Conservation (phyloP, 2,888 invertebrate genomes). For the Philhelius pedissequus region DNA sequence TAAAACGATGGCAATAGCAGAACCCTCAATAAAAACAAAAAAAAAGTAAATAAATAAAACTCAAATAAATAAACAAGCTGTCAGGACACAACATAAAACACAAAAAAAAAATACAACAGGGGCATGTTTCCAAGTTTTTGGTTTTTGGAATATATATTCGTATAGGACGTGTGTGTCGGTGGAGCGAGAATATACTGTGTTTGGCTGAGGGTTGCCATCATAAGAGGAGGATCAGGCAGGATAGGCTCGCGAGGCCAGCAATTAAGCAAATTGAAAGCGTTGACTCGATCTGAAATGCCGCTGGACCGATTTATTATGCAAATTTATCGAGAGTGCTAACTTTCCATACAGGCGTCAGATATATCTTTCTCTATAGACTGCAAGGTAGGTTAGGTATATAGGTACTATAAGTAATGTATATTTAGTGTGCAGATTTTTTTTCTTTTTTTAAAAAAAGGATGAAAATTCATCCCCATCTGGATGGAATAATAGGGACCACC, state of each 20-base stretch:
- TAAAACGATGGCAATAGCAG: background rate
- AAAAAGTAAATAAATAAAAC: background rate
- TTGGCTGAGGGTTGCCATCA: background rate
- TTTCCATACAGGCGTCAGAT: background rate
- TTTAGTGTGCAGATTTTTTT: background rate
- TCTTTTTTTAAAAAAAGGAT: background rate
- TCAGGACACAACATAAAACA: constrained; percentile 18
- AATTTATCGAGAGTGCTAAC: constrained; percentile 51
- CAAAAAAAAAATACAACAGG: background rate
- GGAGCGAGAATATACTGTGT: background rate
- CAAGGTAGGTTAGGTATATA: background rate
- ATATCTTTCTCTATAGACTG: background rate
- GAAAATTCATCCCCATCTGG: background rate
- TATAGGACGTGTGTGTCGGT: background rate
- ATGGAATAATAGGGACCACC: background rate
- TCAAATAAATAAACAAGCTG: constrained; percentile 43
- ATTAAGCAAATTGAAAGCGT: constrained; percentile 67
- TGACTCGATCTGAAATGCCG: constrained; percentile 55
- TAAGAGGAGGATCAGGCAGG: background rate
- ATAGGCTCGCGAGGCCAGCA: constrained; percentile 42
- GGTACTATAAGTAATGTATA: no score
- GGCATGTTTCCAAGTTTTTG: background rate
- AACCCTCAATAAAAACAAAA: background rate
- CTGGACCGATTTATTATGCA: constrained; percentile 65
- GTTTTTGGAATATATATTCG: constrained; percentile 44